Evolutionary conservation across 2,888 invertebrate species (phyloP), one percentile per base, ranked within the genome.

Genomic region (Gandaritis pyraliata): DNA sequence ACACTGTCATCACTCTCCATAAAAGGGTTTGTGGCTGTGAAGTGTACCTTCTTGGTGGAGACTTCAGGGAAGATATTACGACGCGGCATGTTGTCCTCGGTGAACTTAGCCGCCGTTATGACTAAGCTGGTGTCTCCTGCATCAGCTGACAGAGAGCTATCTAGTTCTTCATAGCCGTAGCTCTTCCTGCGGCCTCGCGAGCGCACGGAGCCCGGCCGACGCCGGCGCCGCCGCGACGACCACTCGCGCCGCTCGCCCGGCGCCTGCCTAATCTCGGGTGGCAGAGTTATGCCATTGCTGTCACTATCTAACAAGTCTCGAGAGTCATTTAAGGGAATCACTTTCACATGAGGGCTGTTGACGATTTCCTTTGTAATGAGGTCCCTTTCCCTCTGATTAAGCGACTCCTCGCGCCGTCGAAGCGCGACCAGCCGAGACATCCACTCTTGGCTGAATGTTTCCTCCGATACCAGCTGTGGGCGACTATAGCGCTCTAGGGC

Each of bases 91-190:
- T 88, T 88, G 5, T 88, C 89, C 36, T 83, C 80, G 0, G 91
- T 91, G 66, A 92, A 78, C 72, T 93, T 93, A 2, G 85, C 85
- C 0, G 93, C 93, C 10, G 94, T 94, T n/a, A 93, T 82, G 12
- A 93, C 78, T 45, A 93, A 86, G 52, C 93, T 94, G 30, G 87
- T 78, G 58, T 94, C 94, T 0, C 94, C 93, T 3, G 90, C 77
- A 64, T 94, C 94, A 0, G 94, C 94, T 0, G 94, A 94, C 47
- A 94, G 78, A 0, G 94, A 94, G 67, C 94, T 94, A 74, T 94
- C 93, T 30, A 94, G 79, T 68, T 94, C 94, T 56, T 93, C 93
- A 64, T 93, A 94, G 0, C 80, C 85, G 30, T 76, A 86, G 66
- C 83, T 88, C 76, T 86, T 83, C 59, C 90, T 80, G 55, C 85